These are phyloP conservation scores for Agonopterix subpropinquella DNA, from an alignment of 2,888 invertebrate genomes.

Conservation along the genomic window DNA sequence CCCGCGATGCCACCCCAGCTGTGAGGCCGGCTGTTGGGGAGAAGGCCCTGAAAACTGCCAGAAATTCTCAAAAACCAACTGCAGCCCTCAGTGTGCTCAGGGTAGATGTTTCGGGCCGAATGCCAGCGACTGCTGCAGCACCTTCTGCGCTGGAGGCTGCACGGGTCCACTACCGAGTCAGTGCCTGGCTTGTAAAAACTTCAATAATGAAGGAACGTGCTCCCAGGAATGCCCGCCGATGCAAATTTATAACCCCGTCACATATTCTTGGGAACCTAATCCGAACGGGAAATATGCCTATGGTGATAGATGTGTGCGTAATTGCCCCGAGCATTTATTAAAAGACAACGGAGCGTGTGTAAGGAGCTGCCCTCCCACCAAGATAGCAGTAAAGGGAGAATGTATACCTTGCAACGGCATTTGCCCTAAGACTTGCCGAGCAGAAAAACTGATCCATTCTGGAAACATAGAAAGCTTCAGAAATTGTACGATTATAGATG, in stretches of 20 bases:
- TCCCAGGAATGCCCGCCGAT: constrained; percentile 97
- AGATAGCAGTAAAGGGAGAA: constrained; percentile 91
- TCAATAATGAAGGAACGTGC: constrained; percentile 96
- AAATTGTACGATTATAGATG: constrained; percentile 96
- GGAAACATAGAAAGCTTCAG: constrained; percentile 92
- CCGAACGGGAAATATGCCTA: constrained; percentile 97
- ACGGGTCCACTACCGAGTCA: constrained; percentile 95
- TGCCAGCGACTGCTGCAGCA: constrained; percentile 95
- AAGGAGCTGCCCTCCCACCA: constrained; percentile 91
- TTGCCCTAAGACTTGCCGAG: constrained; percentile 95
- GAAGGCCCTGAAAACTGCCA: constrained; percentile 95
- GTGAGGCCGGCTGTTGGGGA: constrained; percentile 96
- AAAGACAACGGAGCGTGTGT: constrained; percentile 97
- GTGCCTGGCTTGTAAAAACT: constrained; percentile 96
- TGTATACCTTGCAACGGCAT: constrained; percentile 96
- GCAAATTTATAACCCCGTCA: constrained; percentile 93
- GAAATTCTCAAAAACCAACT: constrained; percentile 93
- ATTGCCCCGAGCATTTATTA: constrained; percentile 94
- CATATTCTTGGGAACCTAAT: constrained; percentile 93
- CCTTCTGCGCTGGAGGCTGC: constrained; percentile 98
- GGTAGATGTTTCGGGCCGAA: constrained; percentile 95
- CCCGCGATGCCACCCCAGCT: constrained; percentile 84
- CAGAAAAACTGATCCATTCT: constrained; percentile 86
- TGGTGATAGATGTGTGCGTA: constrained; percentile 95
- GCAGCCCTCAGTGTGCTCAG: constrained; percentile 95